Evolutionary conservation across 2,888 invertebrate genomes (phyloP), one percentile per base, ranked within the genome.

Genomic region (Neuroscelio doddi): DNA sequence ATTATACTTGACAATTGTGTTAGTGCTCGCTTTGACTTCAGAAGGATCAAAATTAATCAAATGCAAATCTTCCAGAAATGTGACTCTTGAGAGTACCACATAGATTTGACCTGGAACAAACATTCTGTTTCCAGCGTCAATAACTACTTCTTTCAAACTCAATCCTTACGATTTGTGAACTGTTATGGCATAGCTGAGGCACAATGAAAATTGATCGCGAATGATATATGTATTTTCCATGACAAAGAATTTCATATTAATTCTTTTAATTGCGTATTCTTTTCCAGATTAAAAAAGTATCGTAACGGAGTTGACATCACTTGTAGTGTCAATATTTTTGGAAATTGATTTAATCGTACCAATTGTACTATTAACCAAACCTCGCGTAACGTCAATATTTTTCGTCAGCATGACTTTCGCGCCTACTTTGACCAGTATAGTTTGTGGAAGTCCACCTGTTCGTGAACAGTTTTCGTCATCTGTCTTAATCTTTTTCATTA

Each of bases 341-440:
- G 63, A 65, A 9, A 75, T 61, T 36, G 58, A 61, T 58, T 53
- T 38, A 10, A 76, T 49, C 4, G 29, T 63, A 14, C 64, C 72
- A 9, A 76, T 72, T 0, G 74, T 57, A 15, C 76, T 74, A 62
- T 76, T 78, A 0, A 76, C 73, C 15, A 78, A 56, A 27, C 74
- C 73, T 39, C 68, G 10, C 1, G 64, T 69, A 9, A 75, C 53
- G 39, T 75, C 71, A 51, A 75, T 73, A 57, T 76, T 76, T 42
- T 71, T 66, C 30, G 66, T 36, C 3, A 77, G 50, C 73, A 75
- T 75, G n/a, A 76, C 49, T 55, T 49, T 49, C 16, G 30, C 29
- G 17, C 46, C 39, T 3, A 55, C 21, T 39, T 55, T 55, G 1
- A 55, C 21, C 8, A 29, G 55, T 12, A 76, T 71, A 26, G 29